phyloP scores from a whole-genome alignment of 2,888 invertebrate species.

The Kryphioiulus occultus region DNA sequence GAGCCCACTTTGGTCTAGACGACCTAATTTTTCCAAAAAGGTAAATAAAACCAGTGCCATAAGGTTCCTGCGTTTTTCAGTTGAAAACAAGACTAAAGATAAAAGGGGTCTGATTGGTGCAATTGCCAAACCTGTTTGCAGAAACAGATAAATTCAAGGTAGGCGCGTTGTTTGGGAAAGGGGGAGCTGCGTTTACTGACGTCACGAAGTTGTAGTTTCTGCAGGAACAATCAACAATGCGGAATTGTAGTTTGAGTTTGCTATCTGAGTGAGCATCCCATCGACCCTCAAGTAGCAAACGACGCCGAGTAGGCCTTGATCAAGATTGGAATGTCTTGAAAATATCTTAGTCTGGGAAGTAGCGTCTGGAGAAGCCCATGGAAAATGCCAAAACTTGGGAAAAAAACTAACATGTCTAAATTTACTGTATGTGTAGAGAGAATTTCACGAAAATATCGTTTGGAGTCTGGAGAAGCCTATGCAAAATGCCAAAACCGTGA shows the following conservation, averaged over 20 bases:
- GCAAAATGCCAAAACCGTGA: too few species aligned
- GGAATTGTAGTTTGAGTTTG: neutral
- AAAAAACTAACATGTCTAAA: too few species aligned
- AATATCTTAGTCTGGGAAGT: neutral
- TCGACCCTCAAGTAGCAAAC: neutral
- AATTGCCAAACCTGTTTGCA: neutral
- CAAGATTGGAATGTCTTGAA: neutral
- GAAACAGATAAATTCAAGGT: slow-evolving; percentile 13
- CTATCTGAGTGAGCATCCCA: neutral
- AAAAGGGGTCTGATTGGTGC: slow-evolving; percentile 5
- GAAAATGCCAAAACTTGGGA: too few species aligned
- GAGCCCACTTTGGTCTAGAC: slow-evolving; percentile 9
- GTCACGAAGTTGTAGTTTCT: neutral
- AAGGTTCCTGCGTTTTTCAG: neutral
- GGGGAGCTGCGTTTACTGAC: neutral
- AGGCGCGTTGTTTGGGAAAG: neutral
- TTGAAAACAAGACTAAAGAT: neutral
- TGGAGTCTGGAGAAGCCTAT: too few species aligned
- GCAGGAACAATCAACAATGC: neutral
- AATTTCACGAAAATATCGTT: too few species aligned
- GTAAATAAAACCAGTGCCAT: slow-evolving; percentile 27
- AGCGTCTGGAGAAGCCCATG: too few species aligned
- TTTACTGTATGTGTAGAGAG: too few species aligned
- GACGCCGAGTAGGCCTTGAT: neutral
- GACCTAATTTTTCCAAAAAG: slow-evolving; percentile 13